These are phyloP conservation scores for Patiria pectinifera DNA, from an alignment of 53 echinoderm and acorn worm species.

Conservation along the genomic window DNA sequence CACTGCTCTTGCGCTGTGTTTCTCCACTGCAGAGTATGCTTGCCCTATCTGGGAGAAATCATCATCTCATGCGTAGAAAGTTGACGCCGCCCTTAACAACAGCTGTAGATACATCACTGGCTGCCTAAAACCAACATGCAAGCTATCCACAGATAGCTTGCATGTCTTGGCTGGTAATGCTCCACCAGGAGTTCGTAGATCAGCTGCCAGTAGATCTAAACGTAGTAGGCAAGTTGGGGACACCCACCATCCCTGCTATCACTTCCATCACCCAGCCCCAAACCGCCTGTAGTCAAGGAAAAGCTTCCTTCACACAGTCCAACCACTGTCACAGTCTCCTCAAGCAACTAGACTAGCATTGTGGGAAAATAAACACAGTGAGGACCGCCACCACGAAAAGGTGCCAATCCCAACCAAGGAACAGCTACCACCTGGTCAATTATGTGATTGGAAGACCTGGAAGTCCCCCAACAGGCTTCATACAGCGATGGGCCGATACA, in stretches of 20 bases:
- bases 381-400: too few relatives aligned
- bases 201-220: not conserved
- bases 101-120: constrained; percentile 50
- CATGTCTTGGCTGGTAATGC: not conserved
- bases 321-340: not conserved
- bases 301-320: too few relatives aligned
- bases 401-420: too few relatives aligned
- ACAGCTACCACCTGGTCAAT: too few relatives aligned
- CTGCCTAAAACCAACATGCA: not conserved
- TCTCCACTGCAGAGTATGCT: constrained; percentile 55
- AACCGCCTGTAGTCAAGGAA: not conserved
- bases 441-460: too few relatives aligned
- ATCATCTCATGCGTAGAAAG: constrained; percentile 18
- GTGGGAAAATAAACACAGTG: too few relatives aligned
- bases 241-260: not conserved
- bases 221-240: not conserved
- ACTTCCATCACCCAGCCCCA: not conserved
- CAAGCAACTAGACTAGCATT: not conserved
- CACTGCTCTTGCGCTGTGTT: too few relatives aligned
- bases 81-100: constrained; percentile 54
- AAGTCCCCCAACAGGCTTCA: too few relatives aligned
- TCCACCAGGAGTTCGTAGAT: too few relatives aligned
- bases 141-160: not conserved
- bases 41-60: constrained; percentile 66
- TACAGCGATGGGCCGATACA: too few relatives aligned